These are phyloP conservation scores for Balaenoptera acutorostrata DNA, from an alignment of 2,113 vertebrate species.

Conservation along the genomic window DNA sequence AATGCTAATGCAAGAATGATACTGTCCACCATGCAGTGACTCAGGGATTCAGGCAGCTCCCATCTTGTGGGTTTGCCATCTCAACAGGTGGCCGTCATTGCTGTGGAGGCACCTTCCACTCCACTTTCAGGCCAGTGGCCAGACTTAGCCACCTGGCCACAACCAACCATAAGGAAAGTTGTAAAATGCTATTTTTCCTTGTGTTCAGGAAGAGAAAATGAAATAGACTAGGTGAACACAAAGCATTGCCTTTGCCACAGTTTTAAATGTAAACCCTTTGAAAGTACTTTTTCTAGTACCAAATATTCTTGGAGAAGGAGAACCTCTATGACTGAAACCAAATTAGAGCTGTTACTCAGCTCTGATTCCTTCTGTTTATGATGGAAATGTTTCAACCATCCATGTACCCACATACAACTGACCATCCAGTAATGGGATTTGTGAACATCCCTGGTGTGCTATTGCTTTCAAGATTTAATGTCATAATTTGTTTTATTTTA, in stretches of 20 bases:
- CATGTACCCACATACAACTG: not conserved
- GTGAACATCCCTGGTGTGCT: not conserved
- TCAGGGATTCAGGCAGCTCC: not conserved
- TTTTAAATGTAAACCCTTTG: not conserved
- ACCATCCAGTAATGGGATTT: not conserved
- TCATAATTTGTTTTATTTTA: not conserved
- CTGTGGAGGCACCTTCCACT: not conserved
- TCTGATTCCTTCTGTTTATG: not conserved
- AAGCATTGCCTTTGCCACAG: not conserved
- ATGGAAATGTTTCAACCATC: not conserved
- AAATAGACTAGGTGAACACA: not conserved
- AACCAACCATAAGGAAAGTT: not conserved
- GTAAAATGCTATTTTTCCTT: not conserved
- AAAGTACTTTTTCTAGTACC: not conserved
- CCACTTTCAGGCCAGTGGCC: not conserved
- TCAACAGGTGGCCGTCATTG: not conserved
- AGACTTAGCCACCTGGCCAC: not conserved
- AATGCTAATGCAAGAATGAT: not conserved
- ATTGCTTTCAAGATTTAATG: slow-evolving; percentile 11
- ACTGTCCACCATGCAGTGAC: not conserved
- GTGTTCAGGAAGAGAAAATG: not conserved
- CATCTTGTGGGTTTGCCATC: not conserved
- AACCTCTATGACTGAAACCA: not conserved
- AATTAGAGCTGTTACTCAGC: not conserved
- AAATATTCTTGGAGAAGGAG: not conserved